Evolutionary conservation across 2,113 vertebrate species (phyloP), one percentile per base, ranked within the genome.

Genomic region (Heterotis niloticus): DNA sequence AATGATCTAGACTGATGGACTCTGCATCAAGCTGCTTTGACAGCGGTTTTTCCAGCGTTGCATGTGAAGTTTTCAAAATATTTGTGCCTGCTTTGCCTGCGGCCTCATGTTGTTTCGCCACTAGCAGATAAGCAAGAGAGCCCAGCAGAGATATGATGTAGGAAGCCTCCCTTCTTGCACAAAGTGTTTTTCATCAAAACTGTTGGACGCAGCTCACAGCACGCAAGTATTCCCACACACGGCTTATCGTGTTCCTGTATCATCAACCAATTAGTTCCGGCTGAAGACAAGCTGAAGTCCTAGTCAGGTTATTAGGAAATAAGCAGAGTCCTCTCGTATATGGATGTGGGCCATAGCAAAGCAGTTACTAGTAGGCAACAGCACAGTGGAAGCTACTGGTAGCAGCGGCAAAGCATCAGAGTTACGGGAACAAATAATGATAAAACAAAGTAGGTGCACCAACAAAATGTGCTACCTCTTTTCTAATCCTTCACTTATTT

Each of bases 161-260:
- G 70, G 71, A 82, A 80, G n/a, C 24, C 13, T 59, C 51, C 88
- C 85, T 74, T 66, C n/a, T 13, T 34, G 23, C 60, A 29, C 51
- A 83, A 90, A 84, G 84, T 87, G 86, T 82, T 62, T 83, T 87
- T 88, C 84, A 86, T 86, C 85, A 86, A 88, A 78, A 76, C 85
- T 80, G 88, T 90, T 87, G 84, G 86, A 82, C 86, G 87, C 84
- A 86, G 81, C 83, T 86, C 86, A 89, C 89, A 88, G 86, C 70
- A 86, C 82, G 86, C 89, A 88, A 90, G 90, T 90, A 90, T 79
- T 85, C 81, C 74, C 84, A 86, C 84, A 82, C 78, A 82, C 80
- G 86, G 88, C 88, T 90, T 85, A 90, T 87, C 89, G 73, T 84
- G 86, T 88, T 28, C 88, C 87, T 89, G 81, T 85, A 90, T 90